phyloP scores from a whole-genome alignment of 2,797 vertebrate species.

The Onychomys arenicola region DNA sequence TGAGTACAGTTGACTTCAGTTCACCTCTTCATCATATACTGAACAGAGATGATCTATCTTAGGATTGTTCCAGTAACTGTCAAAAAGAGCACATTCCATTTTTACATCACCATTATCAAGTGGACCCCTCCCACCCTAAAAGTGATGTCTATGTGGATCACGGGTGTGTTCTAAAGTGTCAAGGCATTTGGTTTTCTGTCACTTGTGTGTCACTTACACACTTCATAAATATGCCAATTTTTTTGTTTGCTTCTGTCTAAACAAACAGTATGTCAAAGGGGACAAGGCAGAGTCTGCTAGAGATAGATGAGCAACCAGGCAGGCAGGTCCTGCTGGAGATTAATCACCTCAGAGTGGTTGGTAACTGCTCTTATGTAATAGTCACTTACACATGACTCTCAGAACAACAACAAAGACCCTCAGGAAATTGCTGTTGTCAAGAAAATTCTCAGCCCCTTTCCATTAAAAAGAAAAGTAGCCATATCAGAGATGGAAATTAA shows the following conservation, averaged over 20 bases:
- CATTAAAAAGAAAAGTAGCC: not conserved
- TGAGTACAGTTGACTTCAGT: slow-evolving; percentile 7
- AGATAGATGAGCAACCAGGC: not conserved
- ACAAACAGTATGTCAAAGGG: not conserved
- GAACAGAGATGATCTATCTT: not conserved
- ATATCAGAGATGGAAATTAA: slow-evolving; percentile 37
- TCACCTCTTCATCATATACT: not conserved
- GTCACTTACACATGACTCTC: slow-evolving; percentile 16
- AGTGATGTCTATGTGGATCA: not conserved
- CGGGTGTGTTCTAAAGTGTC: not conserved
- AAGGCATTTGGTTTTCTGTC: not conserved
- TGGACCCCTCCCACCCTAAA: not conserved
- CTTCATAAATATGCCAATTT: slow-evolving; percentile 11
- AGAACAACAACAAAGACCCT: slow-evolving; percentile 20
- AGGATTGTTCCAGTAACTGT: not conserved
- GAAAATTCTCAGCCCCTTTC: slow-evolving; percentile 52
- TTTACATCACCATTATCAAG: slow-evolving; percentile 42
- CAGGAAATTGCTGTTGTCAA: slow-evolving; percentile 46
- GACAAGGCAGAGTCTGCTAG: not conserved
- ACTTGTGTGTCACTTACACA: not conserved
- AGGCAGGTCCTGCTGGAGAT: not conserved
- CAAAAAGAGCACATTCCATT: not conserved
- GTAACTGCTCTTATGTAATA: not conserved
- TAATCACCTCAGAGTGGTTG: not conserved
- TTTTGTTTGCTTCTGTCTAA: not conserved